Percentiles rank a stretch among this genome's conserved stretches.
Conservation (phyloP, 2,113 vertebrate genomes). For the Chionomys nivalis region DNA sequence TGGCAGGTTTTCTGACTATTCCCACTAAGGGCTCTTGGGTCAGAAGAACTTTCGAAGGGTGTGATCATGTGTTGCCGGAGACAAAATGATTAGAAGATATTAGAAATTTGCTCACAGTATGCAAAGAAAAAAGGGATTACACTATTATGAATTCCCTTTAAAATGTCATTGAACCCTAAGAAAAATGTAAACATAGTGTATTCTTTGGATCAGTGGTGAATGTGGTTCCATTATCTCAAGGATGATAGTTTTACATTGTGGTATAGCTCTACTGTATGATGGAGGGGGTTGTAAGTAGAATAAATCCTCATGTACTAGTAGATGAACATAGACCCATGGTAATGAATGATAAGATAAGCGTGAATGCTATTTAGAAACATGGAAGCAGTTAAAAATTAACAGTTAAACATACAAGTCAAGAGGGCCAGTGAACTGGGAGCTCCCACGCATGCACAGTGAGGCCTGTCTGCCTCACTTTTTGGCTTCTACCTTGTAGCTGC, state of each 20-base stretch:
- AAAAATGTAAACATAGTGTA: background rate
- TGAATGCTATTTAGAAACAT: background rate
- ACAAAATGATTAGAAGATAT: background rate
- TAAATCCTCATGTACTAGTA: background rate
- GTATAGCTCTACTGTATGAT: background rate
- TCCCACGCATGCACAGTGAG: background rate
- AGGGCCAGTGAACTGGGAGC: background rate
- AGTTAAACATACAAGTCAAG: background rate
- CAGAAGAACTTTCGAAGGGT: background rate
- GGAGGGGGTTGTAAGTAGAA: background rate
- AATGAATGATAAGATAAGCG: background rate
- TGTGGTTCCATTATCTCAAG: background rate
- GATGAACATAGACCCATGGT: background rate
- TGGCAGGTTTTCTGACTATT: background rate
- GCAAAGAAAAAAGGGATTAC: background rate
- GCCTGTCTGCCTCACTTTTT: background rate
- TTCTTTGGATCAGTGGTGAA: background rate
- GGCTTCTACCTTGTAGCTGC: background rate
- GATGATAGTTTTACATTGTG: constrained; percentile 10
- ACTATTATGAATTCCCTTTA: background rate
- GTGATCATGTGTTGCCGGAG: background rate
- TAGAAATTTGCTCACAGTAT: constrained; percentile 4
- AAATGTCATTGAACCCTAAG: background rate
- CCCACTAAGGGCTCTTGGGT: background rate
- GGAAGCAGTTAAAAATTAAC: background rate